These are phyloP conservation scores for Luperina nickerlii DNA, from an alignment of 2,888 invertebrate genomes.

Conservation along the genomic window DNA sequence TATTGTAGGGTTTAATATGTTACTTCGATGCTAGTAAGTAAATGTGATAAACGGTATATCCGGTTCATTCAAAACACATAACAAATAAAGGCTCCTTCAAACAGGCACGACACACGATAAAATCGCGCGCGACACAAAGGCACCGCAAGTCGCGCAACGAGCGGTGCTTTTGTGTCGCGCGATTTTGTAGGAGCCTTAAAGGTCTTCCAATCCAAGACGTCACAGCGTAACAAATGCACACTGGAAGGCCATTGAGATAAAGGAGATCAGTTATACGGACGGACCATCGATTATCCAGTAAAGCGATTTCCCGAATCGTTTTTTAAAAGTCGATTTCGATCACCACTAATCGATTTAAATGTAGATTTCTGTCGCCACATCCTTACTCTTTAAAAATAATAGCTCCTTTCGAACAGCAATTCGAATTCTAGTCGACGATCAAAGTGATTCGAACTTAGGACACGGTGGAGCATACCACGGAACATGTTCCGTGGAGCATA, in stretches of 20 bases:
- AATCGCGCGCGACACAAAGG: too few relatives aligned
- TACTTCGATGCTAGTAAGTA: not conserved
- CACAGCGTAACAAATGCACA: slow-evolving; percentile 53
- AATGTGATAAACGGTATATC: slow-evolving; percentile 2
- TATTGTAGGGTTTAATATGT: not conserved
- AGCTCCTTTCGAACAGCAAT: slow-evolving; percentile 25
- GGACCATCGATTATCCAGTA: slow-evolving; percentile 40
- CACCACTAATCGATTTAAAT: slow-evolving; percentile 49
- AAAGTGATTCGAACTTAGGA: slow-evolving; percentile 2
- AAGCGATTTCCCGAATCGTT: slow-evolving; percentile 39
- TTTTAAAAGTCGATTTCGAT: slow-evolving; percentile 43
- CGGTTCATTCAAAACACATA: slow-evolving; percentile 16
- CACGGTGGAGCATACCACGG: too few relatives aligned
- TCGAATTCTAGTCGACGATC: slow-evolving; percentile 28
- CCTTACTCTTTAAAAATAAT: slow-evolving; percentile 41
- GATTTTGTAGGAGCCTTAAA: too few relatives aligned
- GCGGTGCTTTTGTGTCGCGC: too few relatives aligned
- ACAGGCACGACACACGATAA: too few relatives aligned
- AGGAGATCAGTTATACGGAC: slow-evolving; percentile 37
- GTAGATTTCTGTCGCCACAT: slow-evolving; percentile 43
- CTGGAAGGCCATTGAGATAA: slow-evolving; percentile 47
- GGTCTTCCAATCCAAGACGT: slow-evolving; percentile 31
- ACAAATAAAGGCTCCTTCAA: slow-evolving; percentile 17
- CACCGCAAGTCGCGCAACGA: too few relatives aligned
- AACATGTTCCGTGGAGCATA: too few relatives aligned